These are phyloP conservation scores for Labeo catla DNA, from an alignment of 2,113 vertebrate species.

Conservation along the genomic window DNA sequence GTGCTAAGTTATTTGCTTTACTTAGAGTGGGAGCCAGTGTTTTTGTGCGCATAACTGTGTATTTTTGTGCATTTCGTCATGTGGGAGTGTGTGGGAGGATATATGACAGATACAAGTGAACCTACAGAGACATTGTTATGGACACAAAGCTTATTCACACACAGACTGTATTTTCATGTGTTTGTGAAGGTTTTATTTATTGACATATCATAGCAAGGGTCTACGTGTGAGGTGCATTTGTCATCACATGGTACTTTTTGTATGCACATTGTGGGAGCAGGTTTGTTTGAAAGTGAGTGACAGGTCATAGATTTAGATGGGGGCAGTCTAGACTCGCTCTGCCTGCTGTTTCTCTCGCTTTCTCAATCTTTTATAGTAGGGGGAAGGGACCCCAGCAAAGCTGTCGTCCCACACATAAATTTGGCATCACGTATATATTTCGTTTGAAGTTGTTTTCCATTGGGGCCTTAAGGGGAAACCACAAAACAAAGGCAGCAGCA, in stretches of 20 bases:
- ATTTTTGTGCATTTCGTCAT: not conserved
- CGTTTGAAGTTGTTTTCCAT: slow-evolving; percentile 69
- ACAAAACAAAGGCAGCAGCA: slow-evolving; percentile 65
- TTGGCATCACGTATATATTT: slow-evolving; percentile 65
- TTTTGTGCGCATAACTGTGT: not conserved
- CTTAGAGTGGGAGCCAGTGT: not conserved
- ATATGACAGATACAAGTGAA: not conserved
- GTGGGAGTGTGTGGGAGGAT: slow-evolving; percentile 31
- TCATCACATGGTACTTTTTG: not conserved
- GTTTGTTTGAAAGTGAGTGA: slow-evolving; percentile 69
- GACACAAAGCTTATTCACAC: not conserved
- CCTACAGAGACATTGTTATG: not conserved
- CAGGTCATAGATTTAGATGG: slow-evolving; percentile 66
- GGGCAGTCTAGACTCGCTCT: slow-evolving; percentile 71
- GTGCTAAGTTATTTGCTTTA: slow-evolving; percentile 12
- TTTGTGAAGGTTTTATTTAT: not conserved
- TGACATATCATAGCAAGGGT: not conserved
- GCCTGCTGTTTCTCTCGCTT: slow-evolving; percentile 61
- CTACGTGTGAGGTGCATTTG: not conserved
- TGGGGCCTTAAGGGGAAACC: slow-evolving; percentile 62
- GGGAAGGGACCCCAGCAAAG: slow-evolving; percentile 45
- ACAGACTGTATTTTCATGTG: not conserved
- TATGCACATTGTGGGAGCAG: slow-evolving; percentile 40
- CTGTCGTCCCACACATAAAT: slow-evolving; percentile 53
- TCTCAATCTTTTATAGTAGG: slow-evolving; percentile 61